These are phyloP conservation scores for Phrixothrix hirtus DNA, from an alignment of 2,888 invertebrate genomes.

Conservation along the genomic window DNA sequence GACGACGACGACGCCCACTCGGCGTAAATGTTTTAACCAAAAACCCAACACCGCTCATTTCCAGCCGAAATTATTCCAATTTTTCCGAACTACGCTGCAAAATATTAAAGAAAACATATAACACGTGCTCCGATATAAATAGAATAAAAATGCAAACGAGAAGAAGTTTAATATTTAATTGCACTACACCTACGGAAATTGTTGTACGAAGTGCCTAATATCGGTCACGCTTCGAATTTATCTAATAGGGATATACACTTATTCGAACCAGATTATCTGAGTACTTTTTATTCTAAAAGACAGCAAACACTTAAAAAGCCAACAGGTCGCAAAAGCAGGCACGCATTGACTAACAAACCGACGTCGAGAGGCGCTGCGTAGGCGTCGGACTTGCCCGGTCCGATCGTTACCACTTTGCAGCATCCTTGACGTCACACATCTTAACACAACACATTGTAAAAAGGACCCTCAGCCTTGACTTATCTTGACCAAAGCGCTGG, in stretches of 20 bases:
- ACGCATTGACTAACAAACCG: constrained; percentile 45
- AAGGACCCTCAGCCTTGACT: constrained; percentile 23
- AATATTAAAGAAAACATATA: no score
- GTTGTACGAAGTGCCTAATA: no score
- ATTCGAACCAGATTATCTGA: no score
- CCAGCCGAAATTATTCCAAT: background rate
- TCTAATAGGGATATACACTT: no score
- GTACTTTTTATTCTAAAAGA: constrained; percentile 7
- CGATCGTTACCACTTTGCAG: constrained; percentile 53
- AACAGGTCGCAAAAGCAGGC: constrained; percentile 47
- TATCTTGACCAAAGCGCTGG: no score
- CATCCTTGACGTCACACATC: constrained; percentile 50
- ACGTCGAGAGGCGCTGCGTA: constrained; percentile 40
- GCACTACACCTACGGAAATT: no score
- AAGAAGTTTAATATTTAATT: background rate
- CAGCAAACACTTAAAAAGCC: constrained; percentile 32
- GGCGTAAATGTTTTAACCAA: constrained; percentile 69
- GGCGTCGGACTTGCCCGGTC: constrained; percentile 44
- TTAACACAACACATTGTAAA: constrained; percentile 28
- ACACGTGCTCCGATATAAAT: constrained; percentile 17
- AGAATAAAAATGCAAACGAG: background rate
- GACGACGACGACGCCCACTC: constrained; percentile 62
- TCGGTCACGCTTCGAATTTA: no score
- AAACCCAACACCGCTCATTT: constrained; percentile 65
- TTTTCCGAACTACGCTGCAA: no score